Evolutionary conservation across 2,888 invertebrate species (phyloP), one percentile per base, ranked within the genome.

Genomic region (Caenorhabditis auriculariae): DNA sequence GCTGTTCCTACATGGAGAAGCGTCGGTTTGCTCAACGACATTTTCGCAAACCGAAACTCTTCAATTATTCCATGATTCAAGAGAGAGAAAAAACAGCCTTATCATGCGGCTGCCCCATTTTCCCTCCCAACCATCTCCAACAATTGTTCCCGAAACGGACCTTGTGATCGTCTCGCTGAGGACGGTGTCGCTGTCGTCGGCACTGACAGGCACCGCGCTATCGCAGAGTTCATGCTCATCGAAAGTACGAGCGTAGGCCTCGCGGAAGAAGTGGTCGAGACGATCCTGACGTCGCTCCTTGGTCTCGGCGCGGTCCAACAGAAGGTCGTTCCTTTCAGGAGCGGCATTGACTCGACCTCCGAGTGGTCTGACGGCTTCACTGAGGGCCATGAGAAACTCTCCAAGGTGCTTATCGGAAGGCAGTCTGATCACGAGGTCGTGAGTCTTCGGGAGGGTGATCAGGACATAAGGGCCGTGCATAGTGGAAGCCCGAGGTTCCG

Each of bases 211-310:
- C n/a, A 66, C 53, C 15, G 67, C 46, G 37, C 62, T 32, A 48
- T 77, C 76, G 29, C 66, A 47, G 44, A 77, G 56, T 27, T 65
- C 63, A 19, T 74, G 74, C 19, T 54, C 54, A 39, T 68, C 49
- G 55, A 70, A 70, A 17, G 66, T 67, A 32, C 66, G 46, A 3
- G 70, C 62, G 48, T 70, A 68, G 1, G 67, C 66, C 49, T 70
- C 67, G 19, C 94, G 87, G 84, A 95, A 95, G 86, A 95, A 95
- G 85, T 93, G 84, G 82, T 94, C 94, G 51, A 95, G 83, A 69
- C 91, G 89, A 76, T 90, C 89, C 82, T 94, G 93, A n/a, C 94
- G 84, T 6, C 93, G 86, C 51, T 78, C 76, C 50, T 72, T 58
- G 17, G 62, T 62, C 26, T 44, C 46, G 4, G 62, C 62, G 19